Base-by-base conservation (phyloP, 2,797 vertebrate species). In the Spea hammondii region DNA sequence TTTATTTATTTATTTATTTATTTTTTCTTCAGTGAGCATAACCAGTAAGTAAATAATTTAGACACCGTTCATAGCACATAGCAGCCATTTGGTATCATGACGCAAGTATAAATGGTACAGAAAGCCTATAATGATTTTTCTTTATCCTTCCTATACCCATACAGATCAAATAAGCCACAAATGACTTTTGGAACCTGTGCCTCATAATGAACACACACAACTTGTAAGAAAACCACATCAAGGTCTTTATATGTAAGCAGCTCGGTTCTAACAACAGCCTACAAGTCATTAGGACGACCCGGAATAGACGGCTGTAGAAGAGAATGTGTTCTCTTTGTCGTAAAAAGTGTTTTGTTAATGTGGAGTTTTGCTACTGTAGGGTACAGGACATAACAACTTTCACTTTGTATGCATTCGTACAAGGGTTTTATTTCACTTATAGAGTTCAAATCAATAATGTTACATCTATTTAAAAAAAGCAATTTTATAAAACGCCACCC, bases 281-380 rank as follows among this genome's bases (percentile, higher is more conserved):
- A 49, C 46, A 67, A 68, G 64, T 73, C 70, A 66, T 68, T 50
- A n/a, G 70, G 51, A 59, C 47, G 57, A 47, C 64, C 32, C 46
- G 57, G 70, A 72, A 59, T 48, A 72, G 60, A 48, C 67, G 72
- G 14, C 55, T 72, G 70, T 66, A 70, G 62, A 66, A 72, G 32
- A 6, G 8, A 51, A 67, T 69, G 8, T 11, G 6, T 14, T 10
- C 65, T 79, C 72, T 69, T 55, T 68, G 71, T 79, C 67, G 65
- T 72, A 72, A 65, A 65, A 57, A 54, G 54, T 79, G 47, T 74
- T 79, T 79, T 69, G 48, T 64, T 79, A 79, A 67, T 64, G 51
- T 74, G 65, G 71, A 64, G 66, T 60, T 70, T 55, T 74, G 78
- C 78, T 79, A 74, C 78, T 79, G 71, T 74, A 55, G 71, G 55